Evolutionary conservation across 2,888 invertebrate species (phyloP).

Genomic region (Napeogenes inachia): DNA sequence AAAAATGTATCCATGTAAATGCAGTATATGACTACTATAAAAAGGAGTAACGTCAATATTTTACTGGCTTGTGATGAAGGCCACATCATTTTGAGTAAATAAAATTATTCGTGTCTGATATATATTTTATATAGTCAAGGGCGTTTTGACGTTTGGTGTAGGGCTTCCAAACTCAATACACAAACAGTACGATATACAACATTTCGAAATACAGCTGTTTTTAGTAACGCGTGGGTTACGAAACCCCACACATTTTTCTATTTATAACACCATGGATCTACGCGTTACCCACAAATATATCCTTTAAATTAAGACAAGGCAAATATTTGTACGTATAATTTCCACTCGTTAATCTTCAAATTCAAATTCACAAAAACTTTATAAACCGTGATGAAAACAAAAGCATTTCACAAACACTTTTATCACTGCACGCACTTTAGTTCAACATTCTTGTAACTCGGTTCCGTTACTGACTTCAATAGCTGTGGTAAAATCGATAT

Average conservation of each 20-base stretch:
- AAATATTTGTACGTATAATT: not conserved
- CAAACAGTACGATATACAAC: slow-evolving; percentile 14
- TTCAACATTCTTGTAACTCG: slow-evolving; percentile 4
- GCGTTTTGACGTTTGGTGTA: slow-evolving; percentile 26
- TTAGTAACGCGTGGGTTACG: slow-evolving; percentile 28
- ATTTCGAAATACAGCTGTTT: slow-evolving; percentile 21
- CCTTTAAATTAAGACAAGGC: slow-evolving; percentile 5
- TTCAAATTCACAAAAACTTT: too few species aligned
- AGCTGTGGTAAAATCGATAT: slow-evolving; percentile 19
- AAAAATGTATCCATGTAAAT: slow-evolving; percentile 84
- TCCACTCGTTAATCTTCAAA: too few species aligned
- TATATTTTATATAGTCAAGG: slow-evolving; percentile 29
- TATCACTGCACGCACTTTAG: slow-evolving; percentile 7
- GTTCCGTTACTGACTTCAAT: slow-evolving; percentile 14
- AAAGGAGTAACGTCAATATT: slow-evolving; percentile 77
- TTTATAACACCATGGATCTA: slow-evolving; percentile 25
- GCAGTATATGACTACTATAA: slow-evolving; percentile 80
- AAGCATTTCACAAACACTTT: not conserved
- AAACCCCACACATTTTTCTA: slow-evolving; percentile 25
- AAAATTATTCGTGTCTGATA: slow-evolving; percentile 23
- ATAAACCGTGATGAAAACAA: too few species aligned
- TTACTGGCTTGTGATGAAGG: slow-evolving; percentile 86
- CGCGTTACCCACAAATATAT: slow-evolving; percentile 7
- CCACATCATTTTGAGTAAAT: slow-evolving; percentile 78
- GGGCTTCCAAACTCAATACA: slow-evolving; percentile 28